Evolutionary conservation across 1,140 invertebrate genomes (phyloP).

Genomic region (Drosophila chauvacae): DNA sequence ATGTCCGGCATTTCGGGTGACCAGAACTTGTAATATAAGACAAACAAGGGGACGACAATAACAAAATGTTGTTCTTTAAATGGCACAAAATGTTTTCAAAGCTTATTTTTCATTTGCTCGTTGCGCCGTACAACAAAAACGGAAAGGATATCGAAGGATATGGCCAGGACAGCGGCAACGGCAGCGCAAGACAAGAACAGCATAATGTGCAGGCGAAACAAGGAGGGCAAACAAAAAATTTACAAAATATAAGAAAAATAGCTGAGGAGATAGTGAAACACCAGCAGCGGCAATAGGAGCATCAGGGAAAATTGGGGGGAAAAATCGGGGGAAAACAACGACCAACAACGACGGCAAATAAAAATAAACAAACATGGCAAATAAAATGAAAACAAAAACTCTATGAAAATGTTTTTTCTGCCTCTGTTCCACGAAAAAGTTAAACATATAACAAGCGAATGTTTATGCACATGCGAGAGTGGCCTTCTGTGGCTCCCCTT

Average conservation of each 20-base stretch:
- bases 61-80: conserved; percentile 80
- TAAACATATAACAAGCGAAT: conserved; percentile 64
- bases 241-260: conserved; percentile 77
- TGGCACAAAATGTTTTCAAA: conserved; percentile 81
- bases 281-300: conserved; percentile 24
- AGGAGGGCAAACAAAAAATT: conserved; percentile 57
- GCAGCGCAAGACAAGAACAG: conserved; percentile 37
- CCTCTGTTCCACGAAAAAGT: conserved; percentile 57
- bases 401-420: conserved; percentile 75
- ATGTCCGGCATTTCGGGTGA: conserved; percentile 67
- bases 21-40: conserved; percentile 75
- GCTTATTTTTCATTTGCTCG: conserved; percentile 80
- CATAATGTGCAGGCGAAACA: conserved; percentile 47
- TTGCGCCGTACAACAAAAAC: conserved; percentile 56
- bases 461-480: conserved; percentile 61
- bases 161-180: conserved; percentile 31
- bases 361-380: conserved; percentile 82
- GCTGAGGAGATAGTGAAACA: conserved; percentile 77
- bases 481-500: conserved; percentile 5
- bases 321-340: conserved; percentile 12
- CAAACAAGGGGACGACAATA: conserved; percentile 72
- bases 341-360: conserved; percentile 68
- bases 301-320: conserved; percentile 22
- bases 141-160: conserved; percentile 41
- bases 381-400: conserved; percentile 81